Conservation (phyloP, 2,888 invertebrate species). For the Shargacucullia verbasci region DNA sequence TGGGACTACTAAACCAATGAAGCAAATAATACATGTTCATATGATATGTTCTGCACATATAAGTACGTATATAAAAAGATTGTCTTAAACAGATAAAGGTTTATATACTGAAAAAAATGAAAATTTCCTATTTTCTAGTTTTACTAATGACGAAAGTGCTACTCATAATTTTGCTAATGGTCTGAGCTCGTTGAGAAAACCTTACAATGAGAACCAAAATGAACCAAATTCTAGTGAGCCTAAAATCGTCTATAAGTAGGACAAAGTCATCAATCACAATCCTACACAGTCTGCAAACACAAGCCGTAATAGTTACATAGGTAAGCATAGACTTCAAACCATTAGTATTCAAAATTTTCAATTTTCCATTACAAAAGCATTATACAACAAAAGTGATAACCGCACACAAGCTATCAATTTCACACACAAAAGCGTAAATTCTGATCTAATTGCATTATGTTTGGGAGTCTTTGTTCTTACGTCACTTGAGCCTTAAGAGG, state of each 20-base stretch:
- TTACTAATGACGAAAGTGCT: too few relatives aligned
- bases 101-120: too few relatives aligned
- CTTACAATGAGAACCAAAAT: not conserved
- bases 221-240: slow-evolving; percentile 6
- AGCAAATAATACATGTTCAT: too few relatives aligned
- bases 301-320: too few relatives aligned
- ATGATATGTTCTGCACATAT: too few relatives aligned
- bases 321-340: slow-evolving; percentile 4
- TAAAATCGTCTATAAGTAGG: slow-evolving; percentile 25
- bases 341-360: slow-evolving; percentile 17
- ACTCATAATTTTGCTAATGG: too few relatives aligned
- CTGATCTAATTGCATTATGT: slow-evolving; percentile 66
- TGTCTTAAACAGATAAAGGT: too few relatives aligned
- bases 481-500: slow-evolving; percentile 62
- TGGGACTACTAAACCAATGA: too few relatives aligned
- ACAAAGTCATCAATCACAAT: slow-evolving; percentile 40
- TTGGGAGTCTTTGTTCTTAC: slow-evolving; percentile 64
- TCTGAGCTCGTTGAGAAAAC: not conserved
- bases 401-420: slow-evolving; percentile 41
- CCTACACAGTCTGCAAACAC: slow-evolving; percentile 36
- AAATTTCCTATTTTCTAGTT: too few relatives aligned
- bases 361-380: slow-evolving; percentile 34
- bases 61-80: too few relatives aligned
- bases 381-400: slow-evolving; percentile 33
- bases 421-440: slow-evolving; percentile 54